Evolutionary conservation across 2,888 invertebrate genomes (phyloP).

Genomic region (Sepiola atlantica): DNA sequence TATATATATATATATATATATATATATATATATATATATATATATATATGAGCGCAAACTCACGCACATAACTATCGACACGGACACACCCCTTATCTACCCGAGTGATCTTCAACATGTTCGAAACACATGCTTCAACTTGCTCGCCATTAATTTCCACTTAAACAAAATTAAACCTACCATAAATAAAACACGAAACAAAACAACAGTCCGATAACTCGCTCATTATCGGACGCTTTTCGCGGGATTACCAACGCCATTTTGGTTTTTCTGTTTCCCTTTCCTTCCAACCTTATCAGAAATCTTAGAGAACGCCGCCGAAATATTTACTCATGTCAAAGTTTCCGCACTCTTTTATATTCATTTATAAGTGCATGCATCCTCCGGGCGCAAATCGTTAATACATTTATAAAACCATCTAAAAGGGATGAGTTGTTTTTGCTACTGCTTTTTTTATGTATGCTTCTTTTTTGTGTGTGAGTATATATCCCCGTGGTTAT

Average conservation of each 20-base stretch:
- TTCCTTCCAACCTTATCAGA: neutral
- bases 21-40: too few relatives aligned
- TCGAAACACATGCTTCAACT: constrained; percentile 12
- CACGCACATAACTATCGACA: too few relatives aligned
- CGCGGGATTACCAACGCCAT: neutral
- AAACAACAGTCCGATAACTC: neutral
- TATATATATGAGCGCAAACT: too few relatives aligned
- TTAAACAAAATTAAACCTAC: neutral
- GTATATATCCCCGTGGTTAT: too few relatives aligned
- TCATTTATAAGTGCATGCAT: neutral
- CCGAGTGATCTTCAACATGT: neutral
- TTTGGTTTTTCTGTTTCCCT: neutral
- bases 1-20: too few relatives aligned
- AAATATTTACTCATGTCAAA: constrained; percentile 22
- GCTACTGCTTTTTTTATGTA: too few relatives aligned
- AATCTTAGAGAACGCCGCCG: neutral
- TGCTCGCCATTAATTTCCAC: neutral
- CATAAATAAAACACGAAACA: neutral
- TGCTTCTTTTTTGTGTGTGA: too few relatives aligned
- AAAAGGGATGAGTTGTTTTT: too few relatives aligned
- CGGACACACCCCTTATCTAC: neutral
- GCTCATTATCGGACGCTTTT: neutral
- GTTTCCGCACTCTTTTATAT: neutral
- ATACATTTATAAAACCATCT: too few relatives aligned
- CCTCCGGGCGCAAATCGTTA: too few relatives aligned